Evolutionary conservation across 2,797 vertebrate genomes (phyloP), one percentile per base, ranked within the genome.

Genomic region (Melanotaenia nigrans): DNA sequence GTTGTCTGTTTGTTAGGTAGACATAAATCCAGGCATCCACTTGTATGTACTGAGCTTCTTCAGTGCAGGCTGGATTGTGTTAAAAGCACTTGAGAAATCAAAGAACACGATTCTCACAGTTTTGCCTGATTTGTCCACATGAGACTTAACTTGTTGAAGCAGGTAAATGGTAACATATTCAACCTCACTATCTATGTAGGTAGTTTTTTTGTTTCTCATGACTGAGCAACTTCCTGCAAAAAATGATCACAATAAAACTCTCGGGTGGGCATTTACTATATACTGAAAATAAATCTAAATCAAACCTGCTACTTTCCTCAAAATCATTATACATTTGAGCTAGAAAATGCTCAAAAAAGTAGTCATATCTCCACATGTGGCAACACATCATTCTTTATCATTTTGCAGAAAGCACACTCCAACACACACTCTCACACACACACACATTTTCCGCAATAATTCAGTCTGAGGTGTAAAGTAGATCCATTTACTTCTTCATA

Each of bases 401-500:
- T 55, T 71, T 57, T 57, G 40, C 36, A 66, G 13, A 28, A n/a
- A 20, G 25, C 40, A n/a, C 57, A 66, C 64, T 13, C 12, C 36
- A 61, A 38, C 62, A 55, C 33, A 73, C 65, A 60, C 63, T 45
- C 51, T 65, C 12, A 16, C 55, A 55, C 28, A 28, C 28, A 57
- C 38, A 13, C 32, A 13, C 59, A 18, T 56, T 79, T 72, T 63
- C 70, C 62, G 66, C 82, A 78, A 85, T 80, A 71, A 78, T 85
- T 84, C 59, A 64, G 60, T 58, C 55, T 40, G 79, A 86, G 58
- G 78, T 75, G 75, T 82, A 83, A 81, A 75, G 65, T 65, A 60
- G 75, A 85, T 82, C 82, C 65, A 85, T 89, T 88, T 84, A 82
- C 84, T 74, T 90, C 87, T 84, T 91, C 85, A 91, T 90, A 85